Percentiles rank a stretch among this genome's conserved stretches.
These are phyloP conservation scores for Platygyra sinensis DNA, from an alignment of 64 coral and sea anemone genomes.

Conservation along the genomic window DNA sequence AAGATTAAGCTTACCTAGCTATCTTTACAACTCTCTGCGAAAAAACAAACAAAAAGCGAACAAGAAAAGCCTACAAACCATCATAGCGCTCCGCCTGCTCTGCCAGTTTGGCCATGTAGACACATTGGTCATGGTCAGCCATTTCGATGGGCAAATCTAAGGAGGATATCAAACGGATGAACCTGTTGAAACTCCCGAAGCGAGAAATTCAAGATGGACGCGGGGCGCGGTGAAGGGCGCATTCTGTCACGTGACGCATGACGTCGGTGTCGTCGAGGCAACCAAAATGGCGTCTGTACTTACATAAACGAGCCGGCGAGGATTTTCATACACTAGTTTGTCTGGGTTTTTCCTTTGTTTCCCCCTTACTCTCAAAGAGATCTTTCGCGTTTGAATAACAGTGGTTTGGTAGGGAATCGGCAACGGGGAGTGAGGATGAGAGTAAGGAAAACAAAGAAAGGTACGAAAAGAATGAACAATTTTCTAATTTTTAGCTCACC, in stretches of 20 bases:
- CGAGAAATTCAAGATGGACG: conserved; percentile 20
- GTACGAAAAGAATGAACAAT: too few species aligned
- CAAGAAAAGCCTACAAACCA: conserved; percentile 31
- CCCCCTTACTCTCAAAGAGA: too few species aligned
- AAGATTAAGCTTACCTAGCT: neutral
- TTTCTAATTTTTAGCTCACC: too few species aligned
- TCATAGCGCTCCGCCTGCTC: conserved; percentile 99
- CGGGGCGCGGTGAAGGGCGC: conserved; percentile 25
- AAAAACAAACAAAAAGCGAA: neutral
- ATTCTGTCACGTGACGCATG: conserved; percentile 11
- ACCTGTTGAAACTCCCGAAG: neutral
- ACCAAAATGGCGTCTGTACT: neutral
- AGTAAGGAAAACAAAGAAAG: too few species aligned
- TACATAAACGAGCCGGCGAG: too few species aligned
- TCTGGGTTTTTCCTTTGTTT: too few species aligned
- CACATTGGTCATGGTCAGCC: conserved; percentile 67
- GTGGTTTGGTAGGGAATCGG: too few species aligned
- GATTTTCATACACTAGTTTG: too few species aligned
- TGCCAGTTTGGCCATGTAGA: conserved; percentile 86
- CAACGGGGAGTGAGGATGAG: too few species aligned
- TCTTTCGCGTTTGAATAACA: too few species aligned
- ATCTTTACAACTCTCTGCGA: conserved; percentile 2
- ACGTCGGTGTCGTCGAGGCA: conserved; percentile 11
- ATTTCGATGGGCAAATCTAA: conserved; percentile 63
- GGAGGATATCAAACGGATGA: conserved; percentile 33